These are phyloP conservation scores for Tupiocoris notatus DNA, from an alignment of 2,888 invertebrate genomes.

Conservation along the genomic window DNA sequence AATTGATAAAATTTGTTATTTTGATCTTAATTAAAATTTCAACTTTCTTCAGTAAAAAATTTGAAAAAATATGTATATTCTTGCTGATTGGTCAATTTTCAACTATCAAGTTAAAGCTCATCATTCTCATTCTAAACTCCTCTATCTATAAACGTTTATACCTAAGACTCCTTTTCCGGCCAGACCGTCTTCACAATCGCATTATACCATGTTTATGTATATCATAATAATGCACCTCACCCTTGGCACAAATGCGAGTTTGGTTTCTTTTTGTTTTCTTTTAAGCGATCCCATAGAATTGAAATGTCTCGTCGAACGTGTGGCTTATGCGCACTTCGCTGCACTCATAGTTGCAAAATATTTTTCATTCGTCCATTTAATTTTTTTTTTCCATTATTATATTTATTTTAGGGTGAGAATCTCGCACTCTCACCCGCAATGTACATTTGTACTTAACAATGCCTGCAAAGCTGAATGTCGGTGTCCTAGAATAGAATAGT, in stretches of 20 bases:
- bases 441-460: slow-evolving; percentile 14
- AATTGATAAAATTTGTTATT: too few relatives aligned
- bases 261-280: slow-evolving; percentile 30
- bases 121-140: too few relatives aligned
- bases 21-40: too few relatives aligned
- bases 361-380: not conserved
- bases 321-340: slow-evolving; percentile 41
- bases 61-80: too few relatives aligned
- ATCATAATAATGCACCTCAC: slow-evolving; percentile 5
- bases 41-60: too few relatives aligned
- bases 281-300: slow-evolving; percentile 39
- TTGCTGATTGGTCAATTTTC: too few relatives aligned
- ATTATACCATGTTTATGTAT: too few relatives aligned
- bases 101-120: too few relatives aligned
- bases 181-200: too few relatives aligned
- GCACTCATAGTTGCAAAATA: slow-evolving; percentile 32
- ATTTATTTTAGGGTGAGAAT: slow-evolving; percentile 1
- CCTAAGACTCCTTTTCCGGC: too few relatives aligned
- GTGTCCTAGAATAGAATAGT: slow-evolving; percentile 39
- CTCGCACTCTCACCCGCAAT: not conserved
- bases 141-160: too few relatives aligned
- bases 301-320: not conserved
- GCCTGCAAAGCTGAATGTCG: slow-evolving; percentile 47
- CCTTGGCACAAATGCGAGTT: slow-evolving; percentile 13
- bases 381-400: slow-evolving; percentile 27